Base-by-base conservation (phyloP, 2,888 invertebrate genomes). In the Carcina quercana region DNA sequence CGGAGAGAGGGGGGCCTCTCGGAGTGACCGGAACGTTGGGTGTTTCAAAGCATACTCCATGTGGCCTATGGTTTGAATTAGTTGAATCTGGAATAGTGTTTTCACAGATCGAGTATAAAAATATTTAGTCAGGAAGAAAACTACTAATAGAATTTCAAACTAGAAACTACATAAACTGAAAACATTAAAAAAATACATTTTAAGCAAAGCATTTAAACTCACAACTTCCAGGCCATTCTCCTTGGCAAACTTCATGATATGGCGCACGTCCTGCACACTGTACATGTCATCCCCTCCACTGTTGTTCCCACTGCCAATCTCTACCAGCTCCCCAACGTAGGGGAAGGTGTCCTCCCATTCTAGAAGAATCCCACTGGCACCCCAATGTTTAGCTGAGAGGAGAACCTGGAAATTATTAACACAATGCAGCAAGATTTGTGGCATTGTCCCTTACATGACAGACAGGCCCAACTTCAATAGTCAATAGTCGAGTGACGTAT, bases 321-420 rank as follows among this genome's bases (percentile, higher is more conserved):
- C 83, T 10, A 74, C 67, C 29, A 94, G 69, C 7, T 87, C 86
- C 27, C 86, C 88, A 4, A 75, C 76, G 64, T 92, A 95, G 0
- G 95, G 95, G 70, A 95, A 96, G 40, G 93, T 94, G 56, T 96
- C 95, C 59, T 96, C 95, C 92, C 95, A 95, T 75, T 95, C 95
- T 24, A 95, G 53, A 7, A 95, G 78, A 12, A 95, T 66, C 1
- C 95, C 95, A 1, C 93, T 95, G 0, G 91, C 93, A 13, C 94
- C 92, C 85, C 91, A 87, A 60, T 86, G 73, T 33, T 74, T 74
- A 3, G 62, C 53, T 15, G 42, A 38, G 3, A 47, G 30, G 1
- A 80, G 38, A 1, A 79, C 59, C 79, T 73, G 27, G 5, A 50
- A 47, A 11, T 24, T 15, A 13, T 7, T 13, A 15, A 28, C 7